phyloP scores from a whole-genome alignment of 2,888 invertebrate species.

The Cantharis lateralis region DNA sequence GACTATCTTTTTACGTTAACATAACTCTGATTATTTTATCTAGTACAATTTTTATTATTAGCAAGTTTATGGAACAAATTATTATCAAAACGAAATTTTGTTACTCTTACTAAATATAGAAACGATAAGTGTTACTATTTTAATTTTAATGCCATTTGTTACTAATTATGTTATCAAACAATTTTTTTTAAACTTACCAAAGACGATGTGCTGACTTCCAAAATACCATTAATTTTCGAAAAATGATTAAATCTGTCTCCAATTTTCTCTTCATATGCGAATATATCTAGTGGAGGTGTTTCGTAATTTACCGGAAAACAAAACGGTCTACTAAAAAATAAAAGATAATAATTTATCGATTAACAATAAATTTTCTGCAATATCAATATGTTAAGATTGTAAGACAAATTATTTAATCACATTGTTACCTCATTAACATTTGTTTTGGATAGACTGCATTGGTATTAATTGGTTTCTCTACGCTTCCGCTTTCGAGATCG shows the following conservation, averaged over 20 bases:
- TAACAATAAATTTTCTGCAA: not conserved
- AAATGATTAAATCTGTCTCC: slow-evolving; percentile 37
- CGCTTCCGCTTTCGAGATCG: slow-evolving; percentile 41
- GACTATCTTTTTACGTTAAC: not conserved
- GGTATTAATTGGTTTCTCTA: slow-evolving; percentile 4
- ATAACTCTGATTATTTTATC: not conserved
- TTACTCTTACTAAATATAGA: not conserved
- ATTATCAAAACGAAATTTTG: not conserved
- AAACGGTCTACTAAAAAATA: slow-evolving; percentile 34
- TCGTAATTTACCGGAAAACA: slow-evolving; percentile 34
- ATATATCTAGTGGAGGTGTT: slow-evolving; percentile 31
- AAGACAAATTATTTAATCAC: no score
- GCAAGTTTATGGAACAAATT: not conserved
- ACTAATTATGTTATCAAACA: not conserved
- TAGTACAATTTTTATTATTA: not conserved
- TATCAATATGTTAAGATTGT: no score
- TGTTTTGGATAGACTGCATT: not conserved
- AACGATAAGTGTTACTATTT: not conserved
- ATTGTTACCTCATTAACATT: slow-evolving; percentile 3
- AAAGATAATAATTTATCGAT: not conserved
- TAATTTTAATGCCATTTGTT: not conserved
- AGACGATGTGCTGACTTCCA: slow-evolving; percentile 35
- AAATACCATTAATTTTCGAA: slow-evolving; percentile 31
- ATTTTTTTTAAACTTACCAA: slow-evolving; percentile 38
- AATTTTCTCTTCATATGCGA: slow-evolving; percentile 30